Base-by-base conservation (phyloP, 2,113 vertebrate species). In the Clinocottus analis region DNA sequence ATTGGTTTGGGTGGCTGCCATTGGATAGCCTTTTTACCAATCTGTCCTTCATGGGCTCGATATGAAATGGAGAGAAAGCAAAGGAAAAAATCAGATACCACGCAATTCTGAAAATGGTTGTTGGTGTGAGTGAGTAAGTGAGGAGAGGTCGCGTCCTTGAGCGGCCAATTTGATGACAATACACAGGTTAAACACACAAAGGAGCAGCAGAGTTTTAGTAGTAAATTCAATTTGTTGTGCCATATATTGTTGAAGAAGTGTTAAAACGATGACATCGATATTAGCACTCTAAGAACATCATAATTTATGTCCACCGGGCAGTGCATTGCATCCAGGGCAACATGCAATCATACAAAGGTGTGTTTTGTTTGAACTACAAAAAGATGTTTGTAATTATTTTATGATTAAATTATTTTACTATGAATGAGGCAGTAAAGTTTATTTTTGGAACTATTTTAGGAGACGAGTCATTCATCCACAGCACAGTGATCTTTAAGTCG, bases 1-100 rank as follows among this genome's bases (percentile, higher is more conserved):
- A 66, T 3, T 82, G 59, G 43, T 60, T 72, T 80, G 72, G 61
- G n/a, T n/a, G 14, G 53, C 37, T 43, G 63, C 72, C 51, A 64
- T 12, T 56, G 49, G 49, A 82, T 6, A 7, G 33, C 23, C 17
- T 63, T 58, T 63, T 83, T 62, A 17, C 5, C 23, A 31, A 63
- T 45, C 2, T 59, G 17, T 29, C 10, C 45, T 33, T 3, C 33
- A 33, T 62, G 60, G 53, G 51, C 10, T 25, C 29, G 59, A 27
- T 60, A 58, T 58, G 61, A 73, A 79, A 43, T 10, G 39, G 23
- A 63, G 45, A 67, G 11, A 68, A 63, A 68, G 23, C 7, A 63
- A 62, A 23, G 21, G 1, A 63, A 60, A 66, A 62, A 6, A 41
- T 0, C 55, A 64, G 65, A 49, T n/a, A 25, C 10, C 12, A 29